These are phyloP conservation scores for Drosophila varians DNA, from an alignment of 1,140 invertebrate species.

Conservation along the genomic window DNA sequence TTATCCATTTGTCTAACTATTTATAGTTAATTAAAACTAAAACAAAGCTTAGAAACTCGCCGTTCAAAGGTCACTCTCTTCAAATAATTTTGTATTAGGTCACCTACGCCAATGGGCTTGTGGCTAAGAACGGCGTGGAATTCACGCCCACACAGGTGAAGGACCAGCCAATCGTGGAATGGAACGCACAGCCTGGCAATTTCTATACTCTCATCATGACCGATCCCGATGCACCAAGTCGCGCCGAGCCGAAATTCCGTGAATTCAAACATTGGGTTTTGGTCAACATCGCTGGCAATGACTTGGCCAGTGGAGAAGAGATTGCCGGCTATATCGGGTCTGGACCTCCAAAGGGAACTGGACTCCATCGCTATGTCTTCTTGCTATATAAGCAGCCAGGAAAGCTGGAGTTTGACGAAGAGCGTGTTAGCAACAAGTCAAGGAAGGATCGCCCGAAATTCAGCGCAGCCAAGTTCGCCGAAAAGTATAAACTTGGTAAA, in stretches of 20 bases:
- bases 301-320: constrained; percentile 89
- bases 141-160: constrained; percentile 89
- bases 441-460: constrained; percentile 89
- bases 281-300: constrained; percentile 93
- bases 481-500: constrained; percentile 91
- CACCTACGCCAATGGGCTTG: constrained; percentile 85
- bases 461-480: constrained; percentile 91
- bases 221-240: constrained; percentile 87
- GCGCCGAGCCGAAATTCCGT: constrained; percentile 89
- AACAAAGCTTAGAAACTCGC: constrained; percentile 7
- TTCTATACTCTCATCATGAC: constrained; percentile 91
- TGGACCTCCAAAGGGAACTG: constrained; percentile 92
- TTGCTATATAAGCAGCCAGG: constrained; percentile 91
- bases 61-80: constrained; percentile 45
- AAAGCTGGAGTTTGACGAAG: constrained; percentile 78
- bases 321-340: constrained; percentile 94
- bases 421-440: constrained; percentile 80
- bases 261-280: constrained; percentile 98
- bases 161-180: constrained; percentile 87
- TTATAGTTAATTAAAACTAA: not conserved
- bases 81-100: constrained; percentile 44
- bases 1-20: not conserved
- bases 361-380: constrained; percentile 96
- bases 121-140: constrained; percentile 87
- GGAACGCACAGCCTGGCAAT: constrained; percentile 85